Evolutionary conservation across 2,113 vertebrate species (phyloP).

Genomic region (Penelope pileata): DNA sequence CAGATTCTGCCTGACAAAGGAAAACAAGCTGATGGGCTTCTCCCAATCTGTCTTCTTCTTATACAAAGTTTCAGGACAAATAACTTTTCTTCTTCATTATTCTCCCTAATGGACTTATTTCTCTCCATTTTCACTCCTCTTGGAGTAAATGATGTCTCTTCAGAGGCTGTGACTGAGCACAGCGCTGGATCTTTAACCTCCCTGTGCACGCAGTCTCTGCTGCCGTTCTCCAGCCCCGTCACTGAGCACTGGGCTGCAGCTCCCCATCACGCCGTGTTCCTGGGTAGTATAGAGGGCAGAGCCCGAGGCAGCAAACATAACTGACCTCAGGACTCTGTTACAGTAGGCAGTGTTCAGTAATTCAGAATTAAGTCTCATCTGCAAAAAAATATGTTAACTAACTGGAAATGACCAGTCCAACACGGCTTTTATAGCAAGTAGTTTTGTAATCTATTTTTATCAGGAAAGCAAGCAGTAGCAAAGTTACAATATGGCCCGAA

Average conservation of each 20-base stretch:
- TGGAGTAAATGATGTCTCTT: not conserved
- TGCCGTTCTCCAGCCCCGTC: not conserved
- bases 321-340: not conserved
- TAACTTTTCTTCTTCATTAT: not conserved
- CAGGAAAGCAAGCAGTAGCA: constrained; percentile 56
- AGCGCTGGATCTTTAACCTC: not conserved
- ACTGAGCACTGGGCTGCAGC: not conserved
- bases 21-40: not conserved
- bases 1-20: not conserved
- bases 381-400: not conserved
- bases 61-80: not conserved
- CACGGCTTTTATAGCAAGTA: constrained; percentile 38
- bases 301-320: not conserved
- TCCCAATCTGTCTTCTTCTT: not conserved
- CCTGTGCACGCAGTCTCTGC: not conserved
- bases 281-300: not conserved
- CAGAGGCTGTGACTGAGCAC: not conserved
- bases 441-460: constrained; percentile 50
- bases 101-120: not conserved
- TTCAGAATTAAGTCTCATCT: not conserved
- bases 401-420: constrained; percentile 13
- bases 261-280: not conserved
- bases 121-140: not conserved
- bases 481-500: constrained; percentile 43
- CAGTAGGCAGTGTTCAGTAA: not conserved